phyloP scores from a whole-genome alignment of 2,888 invertebrate species.

The Tetropium fuscum region DNA sequence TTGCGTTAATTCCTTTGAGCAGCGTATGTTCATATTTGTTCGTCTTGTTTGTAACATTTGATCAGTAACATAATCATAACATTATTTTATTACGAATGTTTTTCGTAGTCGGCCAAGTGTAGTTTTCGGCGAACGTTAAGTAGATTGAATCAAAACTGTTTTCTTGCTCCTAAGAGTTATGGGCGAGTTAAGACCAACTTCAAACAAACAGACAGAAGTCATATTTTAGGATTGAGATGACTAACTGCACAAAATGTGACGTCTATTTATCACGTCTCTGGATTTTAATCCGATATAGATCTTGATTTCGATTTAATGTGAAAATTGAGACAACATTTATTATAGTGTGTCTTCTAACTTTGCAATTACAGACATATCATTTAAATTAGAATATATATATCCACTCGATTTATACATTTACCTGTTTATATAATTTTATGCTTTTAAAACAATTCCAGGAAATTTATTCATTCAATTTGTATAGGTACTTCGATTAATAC shows the following conservation, averaged over 20 bases:
- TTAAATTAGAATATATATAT: too few relatives aligned
- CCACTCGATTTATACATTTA: too few relatives aligned
- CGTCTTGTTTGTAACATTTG: not conserved
- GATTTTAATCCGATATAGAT: conserved; percentile 27
- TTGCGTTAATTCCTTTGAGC: too few relatives aligned
- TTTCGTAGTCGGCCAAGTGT: not conserved
- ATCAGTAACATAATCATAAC: not conserved
- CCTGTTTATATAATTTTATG: too few relatives aligned
- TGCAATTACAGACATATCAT: not conserved
- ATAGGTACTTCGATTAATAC: not conserved
- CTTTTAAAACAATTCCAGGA: too few relatives aligned
- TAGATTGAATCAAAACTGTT: conserved; percentile 49
- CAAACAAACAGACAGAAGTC: conserved; percentile 65
- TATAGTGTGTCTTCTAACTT: not conserved
- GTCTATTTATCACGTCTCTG: conserved; percentile 58
- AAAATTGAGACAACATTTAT: conserved; percentile 4
- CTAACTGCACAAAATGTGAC: conserved; percentile 64
- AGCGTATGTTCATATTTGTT: too few relatives aligned
- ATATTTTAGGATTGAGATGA: conserved; percentile 65
- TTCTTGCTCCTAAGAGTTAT: conserved; percentile 54
- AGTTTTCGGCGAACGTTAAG: conserved; percentile 12
- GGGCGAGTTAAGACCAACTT: conserved; percentile 56
- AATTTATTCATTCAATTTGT: too few relatives aligned
- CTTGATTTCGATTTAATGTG: conserved; percentile 27
- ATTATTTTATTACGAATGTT: not conserved